Percentiles rank a stretch among this genome's conserved stretches.
These are phyloP conservation scores for Felis chaus DNA, from an alignment of 2,113 vertebrate genomes.

Conservation along the genomic window DNA sequence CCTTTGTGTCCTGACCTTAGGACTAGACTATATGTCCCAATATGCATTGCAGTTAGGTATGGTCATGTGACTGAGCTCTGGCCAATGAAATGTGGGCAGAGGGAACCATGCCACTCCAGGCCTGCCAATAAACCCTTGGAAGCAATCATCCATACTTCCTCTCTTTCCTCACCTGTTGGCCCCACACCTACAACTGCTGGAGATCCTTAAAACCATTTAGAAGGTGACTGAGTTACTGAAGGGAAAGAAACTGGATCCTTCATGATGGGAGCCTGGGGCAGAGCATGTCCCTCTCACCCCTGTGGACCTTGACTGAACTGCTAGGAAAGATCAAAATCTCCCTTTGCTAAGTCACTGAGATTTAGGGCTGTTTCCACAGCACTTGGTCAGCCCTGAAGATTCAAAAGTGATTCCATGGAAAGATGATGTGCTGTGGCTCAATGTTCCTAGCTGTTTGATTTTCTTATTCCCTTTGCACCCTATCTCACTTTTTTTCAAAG, in stretches of 20 bases:
- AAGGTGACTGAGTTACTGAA: not conserved
- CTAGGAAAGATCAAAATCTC: not conserved
- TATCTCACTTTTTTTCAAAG: not conserved
- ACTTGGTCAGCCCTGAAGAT: not conserved
- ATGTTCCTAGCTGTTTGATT: not conserved
- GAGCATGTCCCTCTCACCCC: not conserved
- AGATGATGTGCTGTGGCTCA: not conserved
- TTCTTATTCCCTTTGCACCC: not conserved
- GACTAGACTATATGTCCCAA: not conserved
- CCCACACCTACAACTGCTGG: not conserved
- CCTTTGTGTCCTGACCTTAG: not conserved
- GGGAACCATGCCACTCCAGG: not conserved
- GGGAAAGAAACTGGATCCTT: not conserved
- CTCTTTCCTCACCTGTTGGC: not conserved
- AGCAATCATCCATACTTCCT: not conserved
- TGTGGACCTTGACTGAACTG: not conserved
- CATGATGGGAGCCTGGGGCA: not conserved
- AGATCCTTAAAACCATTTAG: not conserved
- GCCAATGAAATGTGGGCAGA: not conserved
- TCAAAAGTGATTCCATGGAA: not conserved
- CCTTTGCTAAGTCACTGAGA: not conserved
- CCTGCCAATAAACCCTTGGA: not conserved
- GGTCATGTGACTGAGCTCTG: not conserved
- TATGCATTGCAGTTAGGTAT: not conserved
- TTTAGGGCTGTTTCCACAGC: not conserved